Evolutionary conservation across 2,113 vertebrate genomes (phyloP).

Genomic region (Phocoena phocoena): DNA sequence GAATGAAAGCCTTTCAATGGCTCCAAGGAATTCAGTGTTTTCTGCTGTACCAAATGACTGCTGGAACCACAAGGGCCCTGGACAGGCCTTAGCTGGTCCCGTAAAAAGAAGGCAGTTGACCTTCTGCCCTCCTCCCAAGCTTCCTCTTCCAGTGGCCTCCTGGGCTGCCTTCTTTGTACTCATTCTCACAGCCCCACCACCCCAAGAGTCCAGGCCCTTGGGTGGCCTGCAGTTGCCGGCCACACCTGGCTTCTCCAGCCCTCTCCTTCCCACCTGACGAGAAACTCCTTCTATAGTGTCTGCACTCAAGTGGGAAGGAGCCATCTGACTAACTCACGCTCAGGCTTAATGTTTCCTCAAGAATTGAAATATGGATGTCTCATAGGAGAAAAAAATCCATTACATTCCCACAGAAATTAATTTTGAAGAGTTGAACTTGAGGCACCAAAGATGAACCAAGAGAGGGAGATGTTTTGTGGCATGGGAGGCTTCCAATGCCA

Average conservation of each 20-base stretch:
- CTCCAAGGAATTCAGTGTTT: conserved; percentile 27
- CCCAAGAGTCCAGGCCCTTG: background rate
- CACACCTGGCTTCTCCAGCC: background rate
- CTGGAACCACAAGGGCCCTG: background rate
- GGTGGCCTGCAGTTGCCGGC: background rate
- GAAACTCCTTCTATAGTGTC: background rate
- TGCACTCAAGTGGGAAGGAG: background rate
- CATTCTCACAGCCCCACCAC: background rate
- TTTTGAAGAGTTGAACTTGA: background rate
- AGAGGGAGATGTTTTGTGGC: background rate
- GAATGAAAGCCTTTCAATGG: background rate
- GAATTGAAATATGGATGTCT: background rate
- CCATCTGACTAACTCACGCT: background rate
- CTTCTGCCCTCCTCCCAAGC: background rate
- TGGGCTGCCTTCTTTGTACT: background rate
- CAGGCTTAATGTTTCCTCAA: background rate
- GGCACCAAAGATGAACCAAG: background rate
- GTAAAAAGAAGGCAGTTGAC: background rate
- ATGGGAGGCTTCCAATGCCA: background rate
- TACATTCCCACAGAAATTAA: background rate
- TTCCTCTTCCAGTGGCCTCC: background rate
- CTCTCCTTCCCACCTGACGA: background rate
- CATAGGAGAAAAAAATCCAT: background rate
- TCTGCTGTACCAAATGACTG: background rate
- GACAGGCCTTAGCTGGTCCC: background rate